A percentile compares a stretch with the other conserved stretches of the same genome.
phyloP scores from a whole-genome alignment of 2,888 invertebrate genomes.

The Daptonema setosum region DNA sequence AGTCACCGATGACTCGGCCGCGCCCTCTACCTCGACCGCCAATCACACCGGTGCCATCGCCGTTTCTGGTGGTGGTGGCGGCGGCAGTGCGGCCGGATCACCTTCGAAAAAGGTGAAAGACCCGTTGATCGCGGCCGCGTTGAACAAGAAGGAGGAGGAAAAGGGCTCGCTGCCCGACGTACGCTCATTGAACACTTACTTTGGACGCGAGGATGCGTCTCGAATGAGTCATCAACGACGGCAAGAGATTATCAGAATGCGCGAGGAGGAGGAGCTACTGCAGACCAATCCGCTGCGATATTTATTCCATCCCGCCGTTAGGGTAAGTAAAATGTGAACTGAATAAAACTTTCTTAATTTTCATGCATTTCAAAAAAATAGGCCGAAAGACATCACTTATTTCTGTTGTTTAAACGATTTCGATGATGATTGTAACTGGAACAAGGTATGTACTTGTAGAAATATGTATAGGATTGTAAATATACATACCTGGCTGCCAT shows the following conservation, averaged over 20 bases:
- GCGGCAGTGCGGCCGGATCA: background rate
- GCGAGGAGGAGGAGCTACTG: slow-evolving; percentile 70
- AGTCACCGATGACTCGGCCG: background rate
- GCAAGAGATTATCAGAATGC: slow-evolving; percentile 72
- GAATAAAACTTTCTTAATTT: no score
- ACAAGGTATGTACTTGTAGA: no score
- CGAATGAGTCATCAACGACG: slow-evolving; percentile 73
- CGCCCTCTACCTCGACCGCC: background rate
- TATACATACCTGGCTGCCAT: no score
- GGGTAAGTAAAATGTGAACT: slow-evolving; percentile 52
- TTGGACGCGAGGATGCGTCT: slow-evolving; percentile 84
- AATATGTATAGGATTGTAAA: no score
- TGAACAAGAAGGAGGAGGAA: slow-evolving; percentile 9
- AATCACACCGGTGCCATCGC: no score
- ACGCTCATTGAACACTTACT: slow-evolving; percentile 39
- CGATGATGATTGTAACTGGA: no score
- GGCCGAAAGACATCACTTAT: no score
- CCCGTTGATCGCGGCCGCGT: no score
- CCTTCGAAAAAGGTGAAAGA: no score
- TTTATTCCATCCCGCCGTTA: slow-evolving; percentile 85
- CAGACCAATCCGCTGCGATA: slow-evolving; percentile 82
- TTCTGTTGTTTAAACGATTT: no score
- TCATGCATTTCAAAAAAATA: no score
- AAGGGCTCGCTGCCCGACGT: slow-evolving; percentile 76
- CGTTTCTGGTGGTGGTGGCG: no score